phyloP scores from a whole-genome alignment of 2,113 vertebrate genomes.

The Agapornis roseicollis region DNA sequence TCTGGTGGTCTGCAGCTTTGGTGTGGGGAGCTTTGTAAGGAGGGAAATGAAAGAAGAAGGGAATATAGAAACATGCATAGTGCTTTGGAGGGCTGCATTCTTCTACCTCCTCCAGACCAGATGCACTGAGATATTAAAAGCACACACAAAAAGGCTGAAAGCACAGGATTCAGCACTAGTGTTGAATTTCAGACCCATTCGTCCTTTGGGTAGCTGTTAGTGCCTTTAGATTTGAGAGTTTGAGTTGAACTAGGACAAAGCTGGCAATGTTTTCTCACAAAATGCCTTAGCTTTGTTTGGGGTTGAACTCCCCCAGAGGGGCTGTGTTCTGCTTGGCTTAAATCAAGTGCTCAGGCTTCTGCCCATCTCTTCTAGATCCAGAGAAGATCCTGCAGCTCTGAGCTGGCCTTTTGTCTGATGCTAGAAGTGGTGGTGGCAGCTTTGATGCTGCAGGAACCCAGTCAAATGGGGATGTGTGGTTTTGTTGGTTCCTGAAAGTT shows the following conservation, averaged over 20 bases:
- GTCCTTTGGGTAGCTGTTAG: neutral
- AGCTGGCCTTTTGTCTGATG: neutral
- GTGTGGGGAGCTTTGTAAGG: neutral
- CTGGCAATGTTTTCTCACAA: neutral
- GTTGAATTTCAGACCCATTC: neutral
- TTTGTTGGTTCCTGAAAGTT: neutral
- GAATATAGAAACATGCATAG: neutral
- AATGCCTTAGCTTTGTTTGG: neutral
- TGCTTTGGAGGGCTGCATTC: neutral
- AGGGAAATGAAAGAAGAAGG: neutral
- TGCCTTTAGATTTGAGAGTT: neutral
- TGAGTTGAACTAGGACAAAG: neutral
- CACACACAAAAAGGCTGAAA: neutral
- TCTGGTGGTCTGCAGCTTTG: neutral
- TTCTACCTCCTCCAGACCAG: neutral
- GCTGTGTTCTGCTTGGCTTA: neutral
- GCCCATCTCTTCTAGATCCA: neutral
- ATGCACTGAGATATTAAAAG: neutral
- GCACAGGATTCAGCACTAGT: neutral
- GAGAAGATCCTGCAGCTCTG: neutral
- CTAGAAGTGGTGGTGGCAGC: neutral
- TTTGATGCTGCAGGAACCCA: neutral
- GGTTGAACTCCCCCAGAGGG: accelerated
- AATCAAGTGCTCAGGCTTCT: neutral
- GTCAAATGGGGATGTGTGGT: neutral